Evolutionary conservation across 2,888 invertebrate genomes (phyloP).

Genomic region (Torymus auratus): DNA sequence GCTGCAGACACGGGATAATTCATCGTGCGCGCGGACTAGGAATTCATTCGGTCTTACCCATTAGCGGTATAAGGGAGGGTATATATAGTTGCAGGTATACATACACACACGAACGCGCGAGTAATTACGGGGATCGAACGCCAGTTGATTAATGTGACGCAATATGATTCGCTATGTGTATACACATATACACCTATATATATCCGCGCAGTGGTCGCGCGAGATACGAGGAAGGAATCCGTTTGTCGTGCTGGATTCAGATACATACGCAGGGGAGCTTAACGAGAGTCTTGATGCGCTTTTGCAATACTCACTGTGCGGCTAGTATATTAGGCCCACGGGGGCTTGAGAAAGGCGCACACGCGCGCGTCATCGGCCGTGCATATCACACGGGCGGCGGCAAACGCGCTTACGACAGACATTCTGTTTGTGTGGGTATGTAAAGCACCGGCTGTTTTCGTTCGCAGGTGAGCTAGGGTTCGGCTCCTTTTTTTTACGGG

Average conservation of each 20-base stretch:
- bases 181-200: too few relatives aligned
- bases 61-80: too few relatives aligned
- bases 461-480: too few relatives aligned
- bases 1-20: too few relatives aligned
- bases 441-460: too few relatives aligned
- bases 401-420: constrained; percentile 15
- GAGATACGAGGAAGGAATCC: not conserved
- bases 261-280: not conserved
- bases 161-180: not conserved
- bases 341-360: constrained; percentile 30
- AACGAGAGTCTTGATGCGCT: constrained; percentile 31
- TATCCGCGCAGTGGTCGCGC: too few relatives aligned
- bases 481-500: too few relatives aligned
- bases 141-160: not conserved
- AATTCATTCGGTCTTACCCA: too few relatives aligned
- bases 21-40: too few relatives aligned
- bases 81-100: too few relatives aligned
- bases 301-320: constrained; percentile 30
- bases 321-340: not conserved
- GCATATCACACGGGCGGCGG: not conserved
- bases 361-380: constrained; percentile 21
- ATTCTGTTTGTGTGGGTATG: not conserved
- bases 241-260: not conserved
- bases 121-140: not conserved
- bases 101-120: not conserved